Conservation (phyloP, 1,140 invertebrate genomes). For the Drosophila lowei region DNA sequence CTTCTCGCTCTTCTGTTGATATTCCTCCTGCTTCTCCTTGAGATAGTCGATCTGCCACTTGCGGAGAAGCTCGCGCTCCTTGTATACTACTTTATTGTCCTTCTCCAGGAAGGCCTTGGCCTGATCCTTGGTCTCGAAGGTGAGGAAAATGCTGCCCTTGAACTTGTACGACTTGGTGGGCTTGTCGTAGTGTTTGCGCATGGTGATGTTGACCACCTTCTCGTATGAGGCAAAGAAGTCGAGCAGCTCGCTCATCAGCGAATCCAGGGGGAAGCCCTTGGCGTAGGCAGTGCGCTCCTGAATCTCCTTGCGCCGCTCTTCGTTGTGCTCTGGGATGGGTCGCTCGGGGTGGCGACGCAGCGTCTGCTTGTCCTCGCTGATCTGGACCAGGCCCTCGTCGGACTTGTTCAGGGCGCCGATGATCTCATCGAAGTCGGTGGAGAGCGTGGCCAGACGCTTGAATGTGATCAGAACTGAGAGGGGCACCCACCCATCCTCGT, state of each 20-base stretch:
- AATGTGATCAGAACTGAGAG: conserved; percentile 93
- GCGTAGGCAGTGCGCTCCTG: conserved; percentile 91
- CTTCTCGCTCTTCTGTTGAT: conserved; percentile 72
- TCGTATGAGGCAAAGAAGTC: conserved; percentile 89
- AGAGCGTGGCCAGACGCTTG: conserved; percentile 91
- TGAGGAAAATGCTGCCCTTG: conserved; percentile 95
- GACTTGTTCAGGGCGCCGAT: conserved; percentile 90
- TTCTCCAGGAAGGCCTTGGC: conserved; percentile 85
- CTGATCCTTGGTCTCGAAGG: conserved; percentile 90
- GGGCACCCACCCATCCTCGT: conserved; percentile 96
- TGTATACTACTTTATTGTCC: conserved; percentile 86
- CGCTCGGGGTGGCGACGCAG: conserved; percentile 90
- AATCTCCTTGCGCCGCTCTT: conserved; percentile 91
- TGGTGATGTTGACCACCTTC: conserved; percentile 90
- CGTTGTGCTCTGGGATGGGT: conserved; percentile 93
- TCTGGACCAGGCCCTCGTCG: conserved; percentile 89
- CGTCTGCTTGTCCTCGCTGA: conserved; percentile 92
- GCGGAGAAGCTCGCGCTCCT: conserved; percentile 87
- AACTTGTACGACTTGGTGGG: conserved; percentile 87
- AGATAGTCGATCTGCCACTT: conserved; percentile 90
- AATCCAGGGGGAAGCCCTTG: conserved; percentile 93
- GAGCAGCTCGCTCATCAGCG: conserved; percentile 88
- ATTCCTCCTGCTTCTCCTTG: conserved; percentile 88
- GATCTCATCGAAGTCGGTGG: conserved; percentile 88
- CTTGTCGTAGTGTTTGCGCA: conserved; percentile 89